These are phyloP conservation scores for Mizuhopecten yessoensis DNA, from an alignment of 1,140 invertebrate genomes.

Conservation along the genomic window DNA sequence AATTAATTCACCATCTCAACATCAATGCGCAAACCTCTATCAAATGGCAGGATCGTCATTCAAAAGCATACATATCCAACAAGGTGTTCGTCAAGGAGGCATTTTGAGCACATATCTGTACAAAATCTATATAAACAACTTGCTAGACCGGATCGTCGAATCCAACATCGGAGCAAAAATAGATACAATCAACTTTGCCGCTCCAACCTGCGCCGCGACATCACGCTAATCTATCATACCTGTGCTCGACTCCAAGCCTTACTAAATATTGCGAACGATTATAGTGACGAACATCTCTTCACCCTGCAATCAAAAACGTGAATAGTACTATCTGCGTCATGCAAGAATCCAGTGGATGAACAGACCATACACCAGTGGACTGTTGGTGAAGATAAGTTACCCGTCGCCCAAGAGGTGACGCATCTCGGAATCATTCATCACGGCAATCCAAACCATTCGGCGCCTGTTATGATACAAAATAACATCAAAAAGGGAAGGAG, in stretches of 20 bases:
- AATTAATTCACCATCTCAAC: not conserved
- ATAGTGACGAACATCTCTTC: too few species aligned
- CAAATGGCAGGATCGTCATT: not conserved
- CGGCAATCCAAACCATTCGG: not conserved
- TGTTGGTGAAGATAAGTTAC: too few species aligned
- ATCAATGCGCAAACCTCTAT: not conserved
- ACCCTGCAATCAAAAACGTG: slow-evolving; percentile 50
- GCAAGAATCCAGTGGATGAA: too few species aligned
- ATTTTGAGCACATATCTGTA: slow-evolving; percentile 49
- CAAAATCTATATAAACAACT: slow-evolving; percentile 48
- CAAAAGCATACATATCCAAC: not conserved
- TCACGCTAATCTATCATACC: not conserved
- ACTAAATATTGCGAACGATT: not conserved
- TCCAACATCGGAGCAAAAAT: slow-evolving; percentile 23
- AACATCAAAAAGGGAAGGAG: slow-evolving; percentile 41
- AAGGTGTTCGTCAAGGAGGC: slow-evolving; percentile 53
- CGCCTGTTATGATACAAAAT: not conserved
- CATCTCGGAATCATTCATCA: not conserved
- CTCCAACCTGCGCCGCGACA: slow-evolving; percentile 49
- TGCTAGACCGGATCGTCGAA: not conserved
- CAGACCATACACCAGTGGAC: too few species aligned
- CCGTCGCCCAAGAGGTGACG: too few species aligned
- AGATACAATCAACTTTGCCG: slow-evolving; percentile 29
- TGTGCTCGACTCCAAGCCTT: not conserved
- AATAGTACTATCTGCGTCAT: not conserved